Base-by-base conservation (phyloP, 1,140 invertebrate species). In the Chelonus insularis region DNA sequence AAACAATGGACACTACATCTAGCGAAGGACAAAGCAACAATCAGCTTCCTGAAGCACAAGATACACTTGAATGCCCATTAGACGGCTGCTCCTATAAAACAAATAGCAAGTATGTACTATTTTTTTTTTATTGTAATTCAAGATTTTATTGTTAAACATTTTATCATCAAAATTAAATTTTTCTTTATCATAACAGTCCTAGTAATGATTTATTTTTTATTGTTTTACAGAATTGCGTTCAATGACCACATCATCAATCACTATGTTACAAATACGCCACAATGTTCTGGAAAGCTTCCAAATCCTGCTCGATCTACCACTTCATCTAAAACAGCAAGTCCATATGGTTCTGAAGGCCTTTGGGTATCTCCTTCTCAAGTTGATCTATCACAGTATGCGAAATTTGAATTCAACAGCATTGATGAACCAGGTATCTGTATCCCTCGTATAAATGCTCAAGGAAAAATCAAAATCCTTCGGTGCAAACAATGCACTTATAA, bases 401-500 rank as follows among this genome's bases (percentile, higher is more conserved):
- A 62, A 16, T 55, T 83, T 11, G 78, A 82, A 14, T 79, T 76
- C 45, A 85, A 87, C 2, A 85, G 84, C 11, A 83, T 86, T 25
- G 87, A 91, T 12, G 87, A 91, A 50, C 82, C 84, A 3, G 86
- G 84, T 7, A 73, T 90, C 0, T 76, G 87, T 8, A 82, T 88
- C 9, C 89, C 91, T 1, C 86, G 89, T 50, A 85, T 92, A 3
- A 93, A 92, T 70, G 89, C 88, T 0, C 89, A 94, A 60, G 90
- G 91, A 11, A 92, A 93, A 81, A 85, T 93, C 0, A 97, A 96
- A 78, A 89, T 88, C 0, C 94, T 93, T 76, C 89, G 90, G 69
- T 99, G 96, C 81, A 98, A 98, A 72, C 92, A 96, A 47, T 99
- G 97, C 74, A 86, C 89, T 12, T 91, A 90, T 66, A 84, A 91